These are phyloP conservation scores for Ridgeia piscesae DNA, from an alignment of 1,140 invertebrate species.

Conservation along the genomic window DNA sequence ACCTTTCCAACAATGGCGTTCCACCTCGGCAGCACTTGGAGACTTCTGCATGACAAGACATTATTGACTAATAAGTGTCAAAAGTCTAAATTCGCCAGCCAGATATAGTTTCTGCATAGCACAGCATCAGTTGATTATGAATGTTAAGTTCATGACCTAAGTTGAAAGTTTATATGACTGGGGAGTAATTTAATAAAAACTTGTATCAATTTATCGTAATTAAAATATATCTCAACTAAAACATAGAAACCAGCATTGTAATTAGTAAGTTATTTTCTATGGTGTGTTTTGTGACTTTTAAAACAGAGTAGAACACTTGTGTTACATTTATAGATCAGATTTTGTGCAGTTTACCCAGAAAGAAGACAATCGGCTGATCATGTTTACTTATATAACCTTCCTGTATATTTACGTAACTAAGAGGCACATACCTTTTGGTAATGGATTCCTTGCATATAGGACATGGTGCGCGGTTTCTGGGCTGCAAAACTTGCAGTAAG, in stretches of 20 bases:
- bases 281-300: no score
- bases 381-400: no score
- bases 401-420: background rate
- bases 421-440: background rate
- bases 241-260: no score
- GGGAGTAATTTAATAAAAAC: background rate
- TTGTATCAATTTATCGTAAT: no score
- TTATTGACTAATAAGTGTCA: background rate
- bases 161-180: background rate
- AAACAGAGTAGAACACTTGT: no score
- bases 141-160: no score
- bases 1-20: background rate
- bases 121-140: no score
- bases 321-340: background rate
- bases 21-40: background rate
- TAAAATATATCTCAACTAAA: no score
- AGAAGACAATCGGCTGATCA: background rate
- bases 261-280: no score
- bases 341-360: background rate
- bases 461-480: background rate
- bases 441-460: conserved; percentile 1
- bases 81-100: background rate
- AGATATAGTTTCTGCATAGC: background rate
- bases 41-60: background rate
- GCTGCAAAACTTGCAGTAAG: background rate